phyloP scores from a whole-genome alignment of 2,888 invertebrate genomes.

The Alviniconcha strummeri region DNA sequence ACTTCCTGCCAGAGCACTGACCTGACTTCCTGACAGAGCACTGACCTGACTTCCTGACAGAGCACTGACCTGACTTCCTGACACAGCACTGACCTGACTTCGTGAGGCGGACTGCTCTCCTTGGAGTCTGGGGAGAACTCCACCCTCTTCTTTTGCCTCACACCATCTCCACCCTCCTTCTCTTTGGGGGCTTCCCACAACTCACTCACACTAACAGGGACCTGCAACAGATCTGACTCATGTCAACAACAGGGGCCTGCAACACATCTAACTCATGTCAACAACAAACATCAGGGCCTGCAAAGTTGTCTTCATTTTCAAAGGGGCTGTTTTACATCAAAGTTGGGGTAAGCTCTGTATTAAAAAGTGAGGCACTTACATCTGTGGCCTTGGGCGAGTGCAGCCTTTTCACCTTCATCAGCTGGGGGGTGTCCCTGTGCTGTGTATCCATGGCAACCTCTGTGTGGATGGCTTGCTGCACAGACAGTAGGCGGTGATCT shows the following conservation, averaged over 20 bases:
- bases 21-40: too few species aligned
- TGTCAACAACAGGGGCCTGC: background rate
- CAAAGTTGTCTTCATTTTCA: too few species aligned
- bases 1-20: too few species aligned
- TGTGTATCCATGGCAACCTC: conserved; percentile 51
- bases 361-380: background rate
- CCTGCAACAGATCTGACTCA: too few species aligned
- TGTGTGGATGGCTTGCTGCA: conserved; percentile 27
- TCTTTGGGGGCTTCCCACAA: background rate
- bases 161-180: too few species aligned
- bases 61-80: too few species aligned
- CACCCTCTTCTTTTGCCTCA: conserved; percentile 35
- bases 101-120: conserved; percentile 23
- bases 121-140: conserved; percentile 38
- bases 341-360: background rate
- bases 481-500: conserved; percentile 4
- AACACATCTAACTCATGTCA: background rate
- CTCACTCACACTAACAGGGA: background rate
- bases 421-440: conserved; percentile 55
- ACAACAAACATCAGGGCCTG: background rate
- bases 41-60: too few species aligned
- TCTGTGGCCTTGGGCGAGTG: conserved; percentile 45
- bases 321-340: background rate
- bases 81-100: conserved; percentile 25
- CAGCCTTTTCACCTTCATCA: conserved; percentile 59